These are phyloP conservation scores for Pteromalus puparum DNA, from an alignment of 1,140 invertebrate species.

Conservation along the genomic window DNA sequence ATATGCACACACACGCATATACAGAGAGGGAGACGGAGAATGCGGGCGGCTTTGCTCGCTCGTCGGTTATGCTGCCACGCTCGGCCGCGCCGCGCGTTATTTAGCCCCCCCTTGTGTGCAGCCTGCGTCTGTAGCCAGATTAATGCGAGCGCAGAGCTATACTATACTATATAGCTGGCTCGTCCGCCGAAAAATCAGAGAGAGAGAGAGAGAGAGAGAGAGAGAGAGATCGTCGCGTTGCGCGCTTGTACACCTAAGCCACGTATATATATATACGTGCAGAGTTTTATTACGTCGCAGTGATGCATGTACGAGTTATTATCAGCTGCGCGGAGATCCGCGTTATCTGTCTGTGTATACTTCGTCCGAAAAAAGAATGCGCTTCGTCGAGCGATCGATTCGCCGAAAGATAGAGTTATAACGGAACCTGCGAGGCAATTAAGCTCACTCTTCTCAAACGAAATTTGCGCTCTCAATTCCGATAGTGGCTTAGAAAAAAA, in stretches of 20 bases:
- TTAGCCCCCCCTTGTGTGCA: constrained; percentile 20
- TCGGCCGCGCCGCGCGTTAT: constrained; percentile 30
- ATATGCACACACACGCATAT: not conserved
- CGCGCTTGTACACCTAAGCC: not conserved
- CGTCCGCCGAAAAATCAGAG: constrained; percentile 30
- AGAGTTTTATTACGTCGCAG: not conserved
- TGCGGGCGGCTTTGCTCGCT: constrained; percentile 44
- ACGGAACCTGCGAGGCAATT: not conserved
- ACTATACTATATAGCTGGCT: not conserved
- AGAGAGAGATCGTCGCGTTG: not conserved
- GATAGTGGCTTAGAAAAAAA: not conserved
- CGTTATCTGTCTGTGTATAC: too few species aligned
- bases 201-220: constrained; percentile 15
- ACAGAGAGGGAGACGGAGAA: constrained; percentile 3
- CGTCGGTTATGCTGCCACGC: constrained; percentile 30
- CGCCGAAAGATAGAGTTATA: too few species aligned
- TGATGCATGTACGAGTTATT: too few species aligned
- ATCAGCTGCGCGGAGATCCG: not conserved
- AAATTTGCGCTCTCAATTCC: not conserved
- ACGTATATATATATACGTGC: too few species aligned
- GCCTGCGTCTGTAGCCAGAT: constrained; percentile 22
- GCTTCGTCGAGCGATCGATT: not conserved
- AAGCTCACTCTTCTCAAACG: not conserved
- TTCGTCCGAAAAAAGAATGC: not conserved
- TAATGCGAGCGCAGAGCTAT: constrained; percentile 27